Base-by-base conservation (phyloP, 2,888 invertebrate genomes). In the Dioctria rufipes region DNA sequence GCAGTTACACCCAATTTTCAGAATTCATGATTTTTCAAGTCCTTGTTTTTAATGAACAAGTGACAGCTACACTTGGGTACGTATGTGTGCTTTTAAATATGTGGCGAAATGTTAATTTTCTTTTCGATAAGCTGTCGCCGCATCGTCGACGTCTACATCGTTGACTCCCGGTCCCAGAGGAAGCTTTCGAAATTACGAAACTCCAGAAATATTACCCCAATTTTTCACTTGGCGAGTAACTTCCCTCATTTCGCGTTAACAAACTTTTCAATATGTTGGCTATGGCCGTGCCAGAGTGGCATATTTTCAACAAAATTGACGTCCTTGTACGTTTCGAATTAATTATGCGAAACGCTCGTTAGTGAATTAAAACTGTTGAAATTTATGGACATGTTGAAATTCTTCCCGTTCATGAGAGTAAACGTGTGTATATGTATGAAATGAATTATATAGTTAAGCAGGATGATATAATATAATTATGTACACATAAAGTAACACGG, bases 51-150 rank as follows among this genome's bases (percentile, higher is more conserved):
- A 71, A 51, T 71, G 51, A 71, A 71, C 46, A 46, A 71, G 54
- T 37, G 54, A 51, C 71, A 0, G 9, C 37, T 9, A 39, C 71
- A 71, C 71, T 71, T 71, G 71, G 51, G 46, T 51, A 71, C 40
- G 71, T 71, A 51, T 25, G 25, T 25, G 25, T 25, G 25, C 51
- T n/a, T 51, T 71, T 54, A 71, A 71, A 71, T 71, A 51, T 71
- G 71, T 71, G 71, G 71, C 51, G 37, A 71, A 54, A 71, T 71
- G 71, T 71, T 71, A 71, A 71, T 71, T 71, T 71, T 51, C 71
- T 51, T 71, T 71, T 51, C 71, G 51, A 71, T 71, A 51, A 71
- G 40, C 46, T 39, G 71, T 71, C 40, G 51, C 39, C 71, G 71
- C 43, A 25, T 25, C 25, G 25, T 25, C 25, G 25, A 25, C 25